Conservation (phyloP, 2,113 vertebrate species). For the Pedionomus torquatus region DNA sequence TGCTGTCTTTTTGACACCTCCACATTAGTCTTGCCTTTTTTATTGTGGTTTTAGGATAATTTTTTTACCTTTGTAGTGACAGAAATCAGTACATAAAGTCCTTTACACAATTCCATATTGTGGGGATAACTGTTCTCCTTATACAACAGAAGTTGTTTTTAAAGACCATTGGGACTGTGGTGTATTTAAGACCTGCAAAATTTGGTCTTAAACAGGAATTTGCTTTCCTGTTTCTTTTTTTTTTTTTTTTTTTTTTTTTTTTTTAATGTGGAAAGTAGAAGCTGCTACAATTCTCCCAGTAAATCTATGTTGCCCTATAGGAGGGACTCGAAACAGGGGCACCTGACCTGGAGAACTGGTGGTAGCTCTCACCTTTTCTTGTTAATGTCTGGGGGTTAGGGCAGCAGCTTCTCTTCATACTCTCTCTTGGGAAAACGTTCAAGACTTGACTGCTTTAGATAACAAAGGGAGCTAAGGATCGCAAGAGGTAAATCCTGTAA, state of each 20-base stretch:
- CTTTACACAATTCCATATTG: neutral
- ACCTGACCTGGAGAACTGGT: neutral
- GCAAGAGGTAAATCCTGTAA: neutral
- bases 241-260: neutral
- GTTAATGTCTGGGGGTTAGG: fast-evolving
- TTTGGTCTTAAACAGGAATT: neutral
- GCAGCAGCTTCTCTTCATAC: neutral
- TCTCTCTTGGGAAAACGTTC: neutral
- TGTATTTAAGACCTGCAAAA: neutral
- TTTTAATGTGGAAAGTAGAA: neutral
- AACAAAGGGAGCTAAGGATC: neutral
- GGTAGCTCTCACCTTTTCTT: neutral
- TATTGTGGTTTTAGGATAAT: neutral
- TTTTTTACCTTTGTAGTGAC: neutral
- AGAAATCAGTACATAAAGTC: neutral
- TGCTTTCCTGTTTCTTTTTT: neutral
- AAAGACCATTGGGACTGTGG: neutral
- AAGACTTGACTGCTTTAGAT: neutral
- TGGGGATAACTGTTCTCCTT: neutral
- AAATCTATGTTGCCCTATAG: neutral
- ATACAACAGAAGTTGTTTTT: neutral
- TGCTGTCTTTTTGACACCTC: neutral
- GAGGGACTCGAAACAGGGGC: neutral
- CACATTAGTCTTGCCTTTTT: neutral
- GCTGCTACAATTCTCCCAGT: neutral